These are phyloP conservation scores for Sternarchorhynchus goeldii DNA, from an alignment of 2,797 vertebrate genomes.

Conservation along the genomic window DNA sequence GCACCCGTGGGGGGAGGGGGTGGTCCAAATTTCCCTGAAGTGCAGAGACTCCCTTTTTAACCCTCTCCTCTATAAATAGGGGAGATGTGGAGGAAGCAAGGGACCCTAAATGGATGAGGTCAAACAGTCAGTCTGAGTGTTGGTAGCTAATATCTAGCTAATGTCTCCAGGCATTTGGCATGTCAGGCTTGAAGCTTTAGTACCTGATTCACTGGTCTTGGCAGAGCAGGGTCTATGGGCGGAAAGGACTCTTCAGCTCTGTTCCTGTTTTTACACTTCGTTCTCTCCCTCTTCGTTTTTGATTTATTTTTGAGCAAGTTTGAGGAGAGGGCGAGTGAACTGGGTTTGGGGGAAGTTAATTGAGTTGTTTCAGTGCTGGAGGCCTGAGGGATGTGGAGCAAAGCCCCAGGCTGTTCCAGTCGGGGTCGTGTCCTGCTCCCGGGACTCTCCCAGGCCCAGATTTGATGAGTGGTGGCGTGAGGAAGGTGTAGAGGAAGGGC, in stretches of 20 bases:
- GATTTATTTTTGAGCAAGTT: constrained; percentile 77
- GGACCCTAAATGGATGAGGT: constrained; percentile 66
- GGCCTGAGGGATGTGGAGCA: constrained; percentile 69
- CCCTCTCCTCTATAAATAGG: constrained; percentile 58
- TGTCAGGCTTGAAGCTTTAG: constrained; percentile 54
- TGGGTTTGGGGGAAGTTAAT: constrained; percentile 71
- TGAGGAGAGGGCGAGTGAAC: constrained; percentile 68
- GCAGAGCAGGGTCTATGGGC: constrained; percentile 62
- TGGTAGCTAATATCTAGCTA: constrained; percentile 53
- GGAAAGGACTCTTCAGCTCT: constrained; percentile 62
- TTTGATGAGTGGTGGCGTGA: constrained; percentile 17
- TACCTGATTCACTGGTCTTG: constrained; percentile 63
- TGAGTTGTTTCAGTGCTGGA: constrained; percentile 69
- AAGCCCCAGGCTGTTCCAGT: constrained; percentile 56
- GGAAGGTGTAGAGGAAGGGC: constrained; percentile 1
- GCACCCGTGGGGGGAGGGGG: constrained; percentile 21
- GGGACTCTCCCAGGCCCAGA: background rate
- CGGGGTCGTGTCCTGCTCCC: background rate
- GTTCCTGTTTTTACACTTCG: constrained; percentile 59
- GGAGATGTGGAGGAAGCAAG: constrained; percentile 63
- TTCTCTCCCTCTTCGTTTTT: constrained; percentile 62
- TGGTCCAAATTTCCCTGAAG: constrained; percentile 50
- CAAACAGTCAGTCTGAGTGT: constrained; percentile 64
- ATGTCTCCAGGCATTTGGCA: constrained; percentile 24
- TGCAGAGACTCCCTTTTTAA: constrained; percentile 45